Base-by-base conservation (phyloP, 1,140 invertebrate genomes). In the Heliconius melpomene region DNA sequence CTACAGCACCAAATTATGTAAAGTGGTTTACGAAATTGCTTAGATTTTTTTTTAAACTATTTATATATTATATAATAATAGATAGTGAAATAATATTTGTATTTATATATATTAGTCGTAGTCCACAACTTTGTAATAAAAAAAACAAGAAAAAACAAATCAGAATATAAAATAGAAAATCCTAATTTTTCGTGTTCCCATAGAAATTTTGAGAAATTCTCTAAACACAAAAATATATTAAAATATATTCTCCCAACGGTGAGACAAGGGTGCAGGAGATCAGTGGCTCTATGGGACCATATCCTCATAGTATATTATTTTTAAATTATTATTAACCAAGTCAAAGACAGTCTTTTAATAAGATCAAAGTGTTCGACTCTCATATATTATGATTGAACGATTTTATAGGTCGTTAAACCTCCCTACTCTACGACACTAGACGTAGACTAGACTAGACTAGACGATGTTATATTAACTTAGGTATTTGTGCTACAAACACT, bases 351-450 rank as follows among this genome's bases (percentile, higher is more conserved):
- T 60, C 32, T 76, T 76, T 18, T 36, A 38, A 40, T 74, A 70
- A 79, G 72, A 79, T 79, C 77, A 79, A 79, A 79, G 77, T 26
- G 77, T 36, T 29, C 13, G 13, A 66, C 38, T 72, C 77, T 79
- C 36, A 74, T 52, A 36, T 79, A 66, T 40, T 77, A 74, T 70
- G 36, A 40, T 74, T 73, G 72, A 70, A 74, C 57, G 66, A 74
- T 79, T 74, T 79, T 74, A 79, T 73, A 57, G 78, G 29, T 70
- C 54, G 40, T 79, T 74, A 79, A 79, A 74, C 23, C 46, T 73
- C 50, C 72, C 13, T 70, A 66, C 23, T 52, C 78, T 79, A 50
- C 38, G 36, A 36, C n/a, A 60, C n/a, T 26, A 60, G 57, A 60
- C 57, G 52, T 46, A 46, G 40, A 46, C 40, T 60, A 60, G 54